These are phyloP conservation scores for Ormyrus rosae DNA, from an alignment of 2,888 invertebrate genomes.

Conservation along the genomic window DNA sequence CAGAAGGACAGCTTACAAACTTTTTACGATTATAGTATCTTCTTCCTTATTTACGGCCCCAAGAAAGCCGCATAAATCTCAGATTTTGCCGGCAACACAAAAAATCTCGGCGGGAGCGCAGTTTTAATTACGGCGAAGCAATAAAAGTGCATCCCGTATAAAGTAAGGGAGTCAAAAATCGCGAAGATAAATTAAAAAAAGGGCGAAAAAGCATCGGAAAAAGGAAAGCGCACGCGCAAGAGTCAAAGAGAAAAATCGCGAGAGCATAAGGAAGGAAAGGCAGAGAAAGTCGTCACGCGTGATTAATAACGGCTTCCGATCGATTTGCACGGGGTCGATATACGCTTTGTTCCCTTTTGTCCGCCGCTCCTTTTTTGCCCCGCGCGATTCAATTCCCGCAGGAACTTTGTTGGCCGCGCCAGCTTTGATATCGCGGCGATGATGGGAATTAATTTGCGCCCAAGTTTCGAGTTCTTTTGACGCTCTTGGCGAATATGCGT, in stretches of 20 bases:
- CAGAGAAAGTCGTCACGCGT: constrained; percentile 22
- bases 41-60: too few species aligned
- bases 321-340: constrained; percentile 33
- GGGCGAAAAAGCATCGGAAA: not conserved
- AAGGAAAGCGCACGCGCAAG: not conserved
- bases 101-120: not conserved
- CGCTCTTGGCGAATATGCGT: not conserved
- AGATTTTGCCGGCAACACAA: not conserved
- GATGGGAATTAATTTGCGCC: constrained; percentile 21
- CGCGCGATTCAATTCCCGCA: constrained; percentile 34
- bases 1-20: too few species aligned
- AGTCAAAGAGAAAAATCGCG: not conserved
- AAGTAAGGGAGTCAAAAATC: too few species aligned
- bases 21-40: too few species aligned
- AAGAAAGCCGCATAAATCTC: too few species aligned
- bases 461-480: constrained; percentile 26
- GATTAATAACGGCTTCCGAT: constrained; percentile 49
- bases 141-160: too few species aligned
- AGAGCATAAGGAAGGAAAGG: not conserved
- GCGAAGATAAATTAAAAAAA: too few species aligned
- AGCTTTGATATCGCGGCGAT: constrained; percentile 11
- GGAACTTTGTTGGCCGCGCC: not conserved
- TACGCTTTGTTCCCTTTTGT: constrained; percentile 36
- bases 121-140: too few species aligned
- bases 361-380: constrained; percentile 16